Conservation (phyloP, 2,113 vertebrate species). For the Okapia johnstoni region DNA sequence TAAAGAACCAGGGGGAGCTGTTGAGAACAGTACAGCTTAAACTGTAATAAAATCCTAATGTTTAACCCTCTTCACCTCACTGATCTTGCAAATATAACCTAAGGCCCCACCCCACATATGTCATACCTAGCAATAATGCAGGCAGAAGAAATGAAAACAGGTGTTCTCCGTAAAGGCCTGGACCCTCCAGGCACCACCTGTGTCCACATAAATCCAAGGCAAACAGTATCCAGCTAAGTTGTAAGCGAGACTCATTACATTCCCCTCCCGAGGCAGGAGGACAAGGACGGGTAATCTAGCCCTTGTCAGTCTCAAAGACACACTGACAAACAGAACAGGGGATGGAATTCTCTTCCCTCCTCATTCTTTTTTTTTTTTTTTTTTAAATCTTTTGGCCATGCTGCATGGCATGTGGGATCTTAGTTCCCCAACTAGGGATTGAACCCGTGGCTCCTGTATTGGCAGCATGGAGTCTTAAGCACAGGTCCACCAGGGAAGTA, state of each 20-base stretch:
- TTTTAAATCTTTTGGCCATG: background rate
- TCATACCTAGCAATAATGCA: background rate
- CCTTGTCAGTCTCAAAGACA: background rate
- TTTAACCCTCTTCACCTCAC: slow-evolving; percentile 36
- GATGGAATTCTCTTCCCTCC: background rate
- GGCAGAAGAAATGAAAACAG: slow-evolving; percentile 20
- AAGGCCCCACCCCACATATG: background rate
- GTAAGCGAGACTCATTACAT: background rate
- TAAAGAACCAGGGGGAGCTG: background rate
- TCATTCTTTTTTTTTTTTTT: background rate
- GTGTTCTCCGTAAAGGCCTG: slow-evolving; percentile 24
- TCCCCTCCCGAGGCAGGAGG: background rate
- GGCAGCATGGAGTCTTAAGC: background rate
- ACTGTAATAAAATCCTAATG: slow-evolving; percentile 39
- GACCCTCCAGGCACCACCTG: slow-evolving; percentile 17
- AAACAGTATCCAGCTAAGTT: background rate
- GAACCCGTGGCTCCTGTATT: background rate
- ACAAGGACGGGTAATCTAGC: background rate
- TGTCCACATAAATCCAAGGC: slow-evolving; percentile 23
- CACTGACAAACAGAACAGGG: background rate
- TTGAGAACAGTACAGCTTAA: slow-evolving; percentile 16
- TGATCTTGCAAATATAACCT: slow-evolving; percentile 17
- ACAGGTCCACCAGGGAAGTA: background rate
- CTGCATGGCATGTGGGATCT: background rate
- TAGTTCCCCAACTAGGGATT: background rate